Conservation (phyloP, 2,797 vertebrate species). For the Anguilla marmorata region DNA sequence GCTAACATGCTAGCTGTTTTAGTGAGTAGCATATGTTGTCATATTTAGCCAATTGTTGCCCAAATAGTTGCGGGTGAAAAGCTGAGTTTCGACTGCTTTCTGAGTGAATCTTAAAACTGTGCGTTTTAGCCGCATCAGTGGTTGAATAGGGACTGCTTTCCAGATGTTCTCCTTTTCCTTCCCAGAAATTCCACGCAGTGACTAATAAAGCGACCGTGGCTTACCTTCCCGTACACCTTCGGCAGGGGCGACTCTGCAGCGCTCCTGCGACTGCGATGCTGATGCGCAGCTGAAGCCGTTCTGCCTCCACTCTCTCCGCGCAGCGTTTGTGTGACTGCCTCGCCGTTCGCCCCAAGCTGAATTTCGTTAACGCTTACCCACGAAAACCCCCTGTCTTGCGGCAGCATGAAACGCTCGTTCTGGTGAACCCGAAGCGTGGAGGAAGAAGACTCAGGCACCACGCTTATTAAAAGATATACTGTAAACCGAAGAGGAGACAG, state of each 20-base stretch:
- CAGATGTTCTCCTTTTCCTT: neutral
- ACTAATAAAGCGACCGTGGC: neutral
- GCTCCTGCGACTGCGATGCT: conserved; percentile 73
- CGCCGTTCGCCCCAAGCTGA: conserved; percentile 57
- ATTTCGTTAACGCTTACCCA: conserved; percentile 58
- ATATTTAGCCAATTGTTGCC: neutral
- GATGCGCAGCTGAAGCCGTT: conserved; percentile 48
- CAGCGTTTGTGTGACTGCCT: conserved; percentile 55
- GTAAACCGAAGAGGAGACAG: conserved; percentile 54
- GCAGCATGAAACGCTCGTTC: conserved; percentile 57
- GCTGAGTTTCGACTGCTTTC: neutral
- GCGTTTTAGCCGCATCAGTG: neutral
- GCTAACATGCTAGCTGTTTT: neutral
- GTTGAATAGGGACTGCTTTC: neutral
- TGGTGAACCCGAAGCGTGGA: conserved; percentile 60
- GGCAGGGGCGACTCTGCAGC: conserved; percentile 71
- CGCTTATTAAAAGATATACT: conserved; percentile 59
- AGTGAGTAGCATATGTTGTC: neutral
- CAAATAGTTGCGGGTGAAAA: neutral
- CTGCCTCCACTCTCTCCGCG: conserved; percentile 50
- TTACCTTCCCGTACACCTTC: conserved; percentile 92
- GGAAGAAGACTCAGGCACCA: conserved; percentile 48
- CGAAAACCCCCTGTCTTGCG: conserved; percentile 74
- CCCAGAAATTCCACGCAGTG: neutral
- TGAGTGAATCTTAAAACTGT: neutral